Conservation (phyloP, 1,140 invertebrate species). For the Rhyacophila brunnea region DNA sequence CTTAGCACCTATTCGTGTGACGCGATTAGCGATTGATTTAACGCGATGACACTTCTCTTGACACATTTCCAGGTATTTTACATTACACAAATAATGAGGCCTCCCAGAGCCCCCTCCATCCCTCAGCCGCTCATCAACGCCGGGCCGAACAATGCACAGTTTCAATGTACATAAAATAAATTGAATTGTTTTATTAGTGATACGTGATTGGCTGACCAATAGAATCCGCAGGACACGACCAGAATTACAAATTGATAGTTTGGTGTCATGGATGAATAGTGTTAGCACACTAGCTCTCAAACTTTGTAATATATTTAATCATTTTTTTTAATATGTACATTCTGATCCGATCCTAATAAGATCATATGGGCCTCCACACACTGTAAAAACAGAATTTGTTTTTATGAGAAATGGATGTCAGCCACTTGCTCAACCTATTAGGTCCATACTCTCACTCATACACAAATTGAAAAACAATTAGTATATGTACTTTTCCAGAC, state of each 20-base stretch:
- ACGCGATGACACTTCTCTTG: conserved; percentile 17
- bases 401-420: too few species aligned
- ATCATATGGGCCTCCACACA: too few species aligned
- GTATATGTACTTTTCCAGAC: too few species aligned
- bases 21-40: conserved; percentile 24
- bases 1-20: conserved; percentile 9
- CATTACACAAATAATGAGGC: conserved; percentile 6
- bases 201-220: conserved; percentile 35
- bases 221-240: conserved; percentile 3
- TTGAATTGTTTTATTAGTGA: conserved; percentile 36
- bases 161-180: conserved; percentile 34
- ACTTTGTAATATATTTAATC: too few species aligned
- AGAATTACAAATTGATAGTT: conserved; percentile 24
- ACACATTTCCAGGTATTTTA: conserved; percentile 27
- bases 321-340: too few species aligned
- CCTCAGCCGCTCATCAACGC: conserved; percentile 5
- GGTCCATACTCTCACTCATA: too few species aligned
- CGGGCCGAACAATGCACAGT: conserved; percentile 31
- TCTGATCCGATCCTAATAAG: too few species aligned
- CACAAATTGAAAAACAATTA: too few species aligned
- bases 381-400: too few species aligned
- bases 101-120: neutral
- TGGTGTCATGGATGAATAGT: conserved; percentile 10
- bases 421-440: too few species aligned
- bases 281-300: neutral